Conservation (phyloP, 2,888 invertebrate species). For the Atethmia centrago region DNA sequence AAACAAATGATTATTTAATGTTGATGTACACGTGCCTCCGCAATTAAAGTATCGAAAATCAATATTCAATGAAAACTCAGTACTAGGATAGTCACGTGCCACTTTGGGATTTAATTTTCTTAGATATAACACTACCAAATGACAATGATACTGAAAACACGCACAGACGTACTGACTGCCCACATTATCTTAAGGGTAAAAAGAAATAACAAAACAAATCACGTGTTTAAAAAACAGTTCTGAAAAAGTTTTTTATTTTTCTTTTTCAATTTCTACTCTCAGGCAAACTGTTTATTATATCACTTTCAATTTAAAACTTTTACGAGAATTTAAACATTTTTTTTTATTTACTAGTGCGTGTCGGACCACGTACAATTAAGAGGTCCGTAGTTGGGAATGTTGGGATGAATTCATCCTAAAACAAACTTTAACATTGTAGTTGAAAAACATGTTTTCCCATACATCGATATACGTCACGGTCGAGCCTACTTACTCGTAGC, state of each 20-base stretch:
- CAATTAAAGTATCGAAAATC: no score
- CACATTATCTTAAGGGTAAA: not conserved
- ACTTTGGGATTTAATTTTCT: not conserved
- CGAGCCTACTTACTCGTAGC: no score
- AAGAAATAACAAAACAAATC: not conserved
- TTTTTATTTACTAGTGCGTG: not conserved
- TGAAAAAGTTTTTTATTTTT: not conserved
- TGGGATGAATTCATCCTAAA: no score
- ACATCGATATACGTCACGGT: no score
- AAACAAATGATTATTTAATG: not conserved
- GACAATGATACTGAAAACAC: not conserved
- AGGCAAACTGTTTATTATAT: no score
- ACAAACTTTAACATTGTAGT: no score
- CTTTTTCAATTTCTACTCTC: no score
- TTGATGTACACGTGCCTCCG: no score
- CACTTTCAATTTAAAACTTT: slow-evolving; percentile 1
- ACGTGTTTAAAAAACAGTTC: not conserved
- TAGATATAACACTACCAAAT: not conserved
- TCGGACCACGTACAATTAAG: no score
- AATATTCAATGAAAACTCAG: no score
- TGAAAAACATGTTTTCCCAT: no score
- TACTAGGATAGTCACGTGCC: not conserved
- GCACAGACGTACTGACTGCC: not conserved
- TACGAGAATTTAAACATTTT: not conserved
- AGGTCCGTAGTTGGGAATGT: no score